Base-by-base conservation (phyloP, 2,797 vertebrate genomes). In the Falco biarmicus region DNA sequence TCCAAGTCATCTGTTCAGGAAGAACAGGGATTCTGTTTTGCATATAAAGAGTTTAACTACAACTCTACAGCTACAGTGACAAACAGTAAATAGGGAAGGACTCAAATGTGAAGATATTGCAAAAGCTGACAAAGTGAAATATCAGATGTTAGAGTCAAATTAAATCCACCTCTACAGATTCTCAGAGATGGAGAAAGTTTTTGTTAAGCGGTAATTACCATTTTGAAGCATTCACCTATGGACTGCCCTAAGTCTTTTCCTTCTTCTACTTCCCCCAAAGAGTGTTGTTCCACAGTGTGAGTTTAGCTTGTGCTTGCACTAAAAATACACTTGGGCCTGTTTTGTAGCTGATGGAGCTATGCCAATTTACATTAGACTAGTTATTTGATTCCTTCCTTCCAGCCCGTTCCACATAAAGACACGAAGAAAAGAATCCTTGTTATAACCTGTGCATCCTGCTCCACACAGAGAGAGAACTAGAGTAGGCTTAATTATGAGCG, bases 341-440 rank as follows among this genome's bases (percentile, higher is more conserved):
- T 93, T 79, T 87, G 84, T 57, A 95, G 90, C 76, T 1, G 3
- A 73, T 94, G 94, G 94, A 96, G 18, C 82, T 61, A 21, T 83
- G 96, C 96, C 96, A 97, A 15, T 78, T 95, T 95, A 93, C 93
- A 96, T 97, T 96, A 95, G 50, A 89, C 79, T 53, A 80, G 94
- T 93, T 90, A 97, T 93, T 95, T 86, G 95, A 96, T 89, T 96
- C 96, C 92, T 96, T 96, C 95, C 96, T 97, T 94, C 84, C 90
- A 96, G 75, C 43, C 84, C 87, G 73, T 95, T 89, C 90, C 94
- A 79, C 94, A 75, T 24, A 89, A 91, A 95, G 94, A 80, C 84
- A 87, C 4, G 47, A 84, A 96, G 77, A 93, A 94, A 96, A 96
- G 87, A 83, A 94, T 70, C 82, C 79, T 89, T 93, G 84, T 93